Conservation (phyloP, 2,888 invertebrate species). For the Caenorhabditis angaria region DNA sequence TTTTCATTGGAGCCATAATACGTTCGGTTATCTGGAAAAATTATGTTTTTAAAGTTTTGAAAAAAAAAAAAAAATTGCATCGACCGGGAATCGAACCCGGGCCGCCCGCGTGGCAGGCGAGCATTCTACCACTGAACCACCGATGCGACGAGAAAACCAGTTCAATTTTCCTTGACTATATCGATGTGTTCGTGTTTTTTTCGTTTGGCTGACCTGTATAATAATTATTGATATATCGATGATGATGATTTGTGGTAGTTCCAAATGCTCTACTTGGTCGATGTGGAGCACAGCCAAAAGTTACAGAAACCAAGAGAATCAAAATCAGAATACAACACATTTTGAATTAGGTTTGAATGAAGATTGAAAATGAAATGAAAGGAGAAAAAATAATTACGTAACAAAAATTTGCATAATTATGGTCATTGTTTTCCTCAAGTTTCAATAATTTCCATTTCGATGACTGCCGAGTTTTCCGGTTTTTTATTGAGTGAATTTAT, state of each 20-base stretch:
- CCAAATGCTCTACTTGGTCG: not conserved
- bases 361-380: not conserved
- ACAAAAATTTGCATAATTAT: not conserved
- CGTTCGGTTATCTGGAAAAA: not conserved
- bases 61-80: not conserved
- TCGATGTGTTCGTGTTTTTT: too few relatives aligned
- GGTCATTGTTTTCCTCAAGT: too few relatives aligned
- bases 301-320: not conserved
- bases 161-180: too few relatives aligned
- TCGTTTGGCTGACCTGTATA: not conserved
- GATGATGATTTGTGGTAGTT: not conserved
- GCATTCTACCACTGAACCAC: not conserved
- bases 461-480: not conserved
- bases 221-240: not conserved
- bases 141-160: too few relatives aligned
- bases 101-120: not conserved
- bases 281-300: not conserved
- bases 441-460: not conserved
- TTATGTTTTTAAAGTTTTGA: not conserved
- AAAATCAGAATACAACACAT: not conserved
- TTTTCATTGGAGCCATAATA: constrained; percentile 1
- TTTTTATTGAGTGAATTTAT: constrained; percentile 6
- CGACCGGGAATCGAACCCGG: not conserved
- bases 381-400: not conserved
- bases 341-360: not conserved